Evolutionary conservation across 2,113 vertebrate species (phyloP).

Genomic region (Mesoclemmys tuberculata): DNA sequence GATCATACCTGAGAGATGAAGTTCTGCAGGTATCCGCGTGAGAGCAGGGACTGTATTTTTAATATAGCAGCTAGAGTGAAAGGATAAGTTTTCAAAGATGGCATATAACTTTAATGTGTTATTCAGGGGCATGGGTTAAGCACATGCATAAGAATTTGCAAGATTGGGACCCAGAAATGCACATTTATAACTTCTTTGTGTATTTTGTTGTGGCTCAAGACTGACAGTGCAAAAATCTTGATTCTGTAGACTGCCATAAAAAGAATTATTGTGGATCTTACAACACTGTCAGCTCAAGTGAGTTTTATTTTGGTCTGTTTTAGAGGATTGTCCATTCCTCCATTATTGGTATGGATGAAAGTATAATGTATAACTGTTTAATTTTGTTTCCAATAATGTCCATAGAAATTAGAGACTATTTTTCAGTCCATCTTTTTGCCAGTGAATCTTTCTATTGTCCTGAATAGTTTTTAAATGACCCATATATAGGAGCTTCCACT

Average conservation of each 20-base stretch:
- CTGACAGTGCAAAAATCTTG: background rate
- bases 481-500: background rate
- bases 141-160: background rate
- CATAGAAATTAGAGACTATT: slow-evolving; percentile 34
- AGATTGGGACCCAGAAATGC: background rate
- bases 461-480: slow-evolving; percentile 23
- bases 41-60: background rate
- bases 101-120: background rate
- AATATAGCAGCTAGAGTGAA: background rate
- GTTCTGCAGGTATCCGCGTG: background rate
- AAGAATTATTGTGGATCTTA: slow-evolving; percentile 18
- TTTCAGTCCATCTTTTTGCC: background rate
- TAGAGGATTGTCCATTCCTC: background rate
- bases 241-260: background rate
- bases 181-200: background rate
- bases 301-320: background rate
- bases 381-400: slow-evolving; percentile 12
- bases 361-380: slow-evolving; percentile 21
- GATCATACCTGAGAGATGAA: background rate
- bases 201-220: slow-evolving; percentile 16
- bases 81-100: background rate
- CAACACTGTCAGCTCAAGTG: slow-evolving; percentile 1
- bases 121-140: background rate
- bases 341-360: slow-evolving; percentile 8
- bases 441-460: slow-evolving; percentile 19